Evolutionary conservation across 2,797 vertebrate species (phyloP).

Genomic region (Phoeniculus purpureus): DNA sequence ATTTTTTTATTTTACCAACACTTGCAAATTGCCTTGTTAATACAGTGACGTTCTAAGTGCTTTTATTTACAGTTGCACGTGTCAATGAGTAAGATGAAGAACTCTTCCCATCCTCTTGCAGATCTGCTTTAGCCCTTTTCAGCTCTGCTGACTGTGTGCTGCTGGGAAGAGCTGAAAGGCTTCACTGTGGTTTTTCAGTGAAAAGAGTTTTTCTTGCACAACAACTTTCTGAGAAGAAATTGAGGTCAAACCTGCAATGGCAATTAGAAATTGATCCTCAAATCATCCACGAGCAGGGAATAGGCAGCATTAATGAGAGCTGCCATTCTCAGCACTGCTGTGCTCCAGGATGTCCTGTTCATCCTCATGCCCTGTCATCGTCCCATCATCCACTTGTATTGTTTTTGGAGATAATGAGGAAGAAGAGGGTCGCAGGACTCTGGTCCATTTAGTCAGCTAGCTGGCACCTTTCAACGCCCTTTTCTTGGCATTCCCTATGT

Average conservation of each 20-base stretch:
- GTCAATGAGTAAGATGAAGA: neutral
- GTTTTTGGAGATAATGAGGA: neutral
- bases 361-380: fast-evolving
- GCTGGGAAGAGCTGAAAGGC: neutral
- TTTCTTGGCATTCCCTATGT: neutral
- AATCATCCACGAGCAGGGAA: neutral
- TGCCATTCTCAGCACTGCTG: neutral
- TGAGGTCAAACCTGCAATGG: neutral
- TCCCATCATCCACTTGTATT: too few relatives aligned
- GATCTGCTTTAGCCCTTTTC: neutral
- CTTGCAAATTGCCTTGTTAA: neutral
- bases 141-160: neutral
- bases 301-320: fast-evolving
- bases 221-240: neutral
- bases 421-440: neutral
- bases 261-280: neutral
- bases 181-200: neutral
- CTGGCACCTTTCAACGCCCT: neutral
- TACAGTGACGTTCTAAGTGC: neutral
- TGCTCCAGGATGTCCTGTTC: neutral
- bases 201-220: neutral
- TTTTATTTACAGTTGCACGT: neutral
- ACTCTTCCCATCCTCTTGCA: neutral
- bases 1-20: neutral
- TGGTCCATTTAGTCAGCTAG: neutral